phyloP scores from a whole-genome alignment of 2,797 vertebrate genomes.

The Hyperoplus immaculatus region DNA sequence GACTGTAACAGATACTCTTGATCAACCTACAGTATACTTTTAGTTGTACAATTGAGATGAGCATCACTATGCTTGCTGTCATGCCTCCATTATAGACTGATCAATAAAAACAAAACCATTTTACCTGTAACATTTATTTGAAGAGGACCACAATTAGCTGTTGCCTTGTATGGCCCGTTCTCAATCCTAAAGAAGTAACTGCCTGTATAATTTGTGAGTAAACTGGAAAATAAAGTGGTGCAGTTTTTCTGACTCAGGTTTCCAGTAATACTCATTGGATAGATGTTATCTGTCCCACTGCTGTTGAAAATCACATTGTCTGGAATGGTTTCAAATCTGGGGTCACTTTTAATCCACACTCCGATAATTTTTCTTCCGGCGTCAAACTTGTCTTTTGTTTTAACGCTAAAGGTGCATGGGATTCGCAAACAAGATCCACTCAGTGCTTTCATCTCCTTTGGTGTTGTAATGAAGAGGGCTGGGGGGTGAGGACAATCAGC shows the following conservation, averaged over 20 bases:
- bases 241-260: slow-evolving; percentile 60
- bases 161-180: fast-evolving
- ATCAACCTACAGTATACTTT: background rate
- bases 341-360: slow-evolving; percentile 54
- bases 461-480: fast-evolving
- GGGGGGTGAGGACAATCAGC: fast-evolving
- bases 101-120: background rate
- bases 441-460: slow-evolving; percentile 43
- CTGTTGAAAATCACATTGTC: slow-evolving; percentile 52
- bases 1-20: no score
- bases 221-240: slow-evolving; percentile 67
- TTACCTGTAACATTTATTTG: slow-evolving; percentile 59
- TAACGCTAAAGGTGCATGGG: slow-evolving; percentile 51
- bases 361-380: fast-evolving
- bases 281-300: fast-evolving
- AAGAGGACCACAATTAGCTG: slow-evolving; percentile 21
- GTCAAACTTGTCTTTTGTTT: fast-evolving
- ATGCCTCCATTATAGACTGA: background rate
- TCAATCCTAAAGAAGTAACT: slow-evolving; percentile 67
- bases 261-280: slow-evolving; percentile 52
- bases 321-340: fast-evolving
- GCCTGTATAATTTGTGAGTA: slow-evolving; percentile 5
- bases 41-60: background rate
- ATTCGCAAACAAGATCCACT: slow-evolving; percentile 73
- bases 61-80: no score